These are phyloP conservation scores for Eurystomus glaucurus DNA, from an alignment of 2,797 vertebrate genomes.

Conservation along the genomic window DNA sequence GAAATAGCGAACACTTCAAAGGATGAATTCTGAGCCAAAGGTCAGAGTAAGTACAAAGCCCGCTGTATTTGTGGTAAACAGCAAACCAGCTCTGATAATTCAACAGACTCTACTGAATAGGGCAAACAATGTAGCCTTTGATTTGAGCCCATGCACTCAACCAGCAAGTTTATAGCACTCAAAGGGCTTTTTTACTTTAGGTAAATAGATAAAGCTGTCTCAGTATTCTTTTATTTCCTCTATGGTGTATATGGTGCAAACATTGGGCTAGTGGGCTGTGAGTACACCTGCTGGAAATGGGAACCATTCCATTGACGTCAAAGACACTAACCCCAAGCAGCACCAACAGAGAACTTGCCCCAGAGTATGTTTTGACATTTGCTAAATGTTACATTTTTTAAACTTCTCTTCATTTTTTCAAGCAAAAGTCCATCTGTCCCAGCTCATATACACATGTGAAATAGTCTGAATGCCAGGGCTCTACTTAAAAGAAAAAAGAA, in stretches of 20 bases:
- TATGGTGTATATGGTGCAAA: neutral
- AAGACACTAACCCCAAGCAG: neutral
- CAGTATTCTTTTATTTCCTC: constrained; percentile 17
- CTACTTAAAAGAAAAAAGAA: neutral
- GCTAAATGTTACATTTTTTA: neutral
- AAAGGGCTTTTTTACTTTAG: neutral
- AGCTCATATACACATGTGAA: neutral
- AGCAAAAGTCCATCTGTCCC: neutral
- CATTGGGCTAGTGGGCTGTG: neutral
- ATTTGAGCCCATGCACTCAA: constrained; percentile 2
- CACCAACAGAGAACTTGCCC: neutral
- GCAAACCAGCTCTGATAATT: neutral
- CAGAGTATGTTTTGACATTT: neutral
- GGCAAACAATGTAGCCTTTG: constrained; percentile 29
- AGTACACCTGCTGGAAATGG: neutral
- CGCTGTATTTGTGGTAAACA: neutral
- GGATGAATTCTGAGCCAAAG: constrained; percentile 3
- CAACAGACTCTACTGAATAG: neutral
- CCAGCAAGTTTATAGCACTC: constrained; percentile 16
- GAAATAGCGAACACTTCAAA: neutral
- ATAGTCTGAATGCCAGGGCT: neutral
- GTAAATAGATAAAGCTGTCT: constrained; percentile 48
- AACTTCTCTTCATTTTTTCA: neutral
- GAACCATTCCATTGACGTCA: neutral
- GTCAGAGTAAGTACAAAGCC: constrained; percentile 25